Base-by-base conservation (phyloP, 1,140 invertebrate species). In the Cataglyphis hispanica region DNA sequence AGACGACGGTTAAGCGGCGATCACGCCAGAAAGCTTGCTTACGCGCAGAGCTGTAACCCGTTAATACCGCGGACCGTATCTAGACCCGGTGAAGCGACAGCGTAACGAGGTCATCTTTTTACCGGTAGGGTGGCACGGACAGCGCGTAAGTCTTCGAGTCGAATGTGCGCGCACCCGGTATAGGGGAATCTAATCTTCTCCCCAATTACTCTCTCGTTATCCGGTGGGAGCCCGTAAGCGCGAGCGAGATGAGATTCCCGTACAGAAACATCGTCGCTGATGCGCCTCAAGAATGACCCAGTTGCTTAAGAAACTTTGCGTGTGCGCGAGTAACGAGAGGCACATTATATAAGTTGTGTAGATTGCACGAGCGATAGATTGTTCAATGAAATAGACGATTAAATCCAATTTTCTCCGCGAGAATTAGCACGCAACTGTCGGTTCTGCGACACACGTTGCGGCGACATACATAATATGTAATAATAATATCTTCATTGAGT, bases 141-240 rank as follows among this genome's bases (percentile, higher is more conserved):
- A 40, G 25, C 67, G 76, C 77, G 70, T 69, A 61, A 84, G 70
- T 87, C 85, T 58, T 27, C 58, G 31, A 58, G 84, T 83, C 63
- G 56, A 88, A 76, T 63, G 40, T 58, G 58, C 43, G 31, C 46
- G 22, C 13, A 31, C 58, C 60, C 56, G 13, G 13, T 25, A 11
- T 8, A 13, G 8, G 84, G 31, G 77, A 76, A 89, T 89, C 88
- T 89, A 86, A 88, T 89, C 87, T 88, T 50, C 84, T 56, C 34
- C 64, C 64, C 84, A 88, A 89, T 89, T 89, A 89, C 80, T 77
- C 84, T 86, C 88, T 74, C 69, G 87, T 89, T 88, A 89, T 86
- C 84, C 69, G 87, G 37, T 81, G 76, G 25, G 27, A 40, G 37
- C 13, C 46, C 16, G 46, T 22, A 50, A 53, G 69, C 66, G 60